Evolutionary conservation across 2,113 vertebrate species (phyloP).

Genomic region (Vidua macroura): DNA sequence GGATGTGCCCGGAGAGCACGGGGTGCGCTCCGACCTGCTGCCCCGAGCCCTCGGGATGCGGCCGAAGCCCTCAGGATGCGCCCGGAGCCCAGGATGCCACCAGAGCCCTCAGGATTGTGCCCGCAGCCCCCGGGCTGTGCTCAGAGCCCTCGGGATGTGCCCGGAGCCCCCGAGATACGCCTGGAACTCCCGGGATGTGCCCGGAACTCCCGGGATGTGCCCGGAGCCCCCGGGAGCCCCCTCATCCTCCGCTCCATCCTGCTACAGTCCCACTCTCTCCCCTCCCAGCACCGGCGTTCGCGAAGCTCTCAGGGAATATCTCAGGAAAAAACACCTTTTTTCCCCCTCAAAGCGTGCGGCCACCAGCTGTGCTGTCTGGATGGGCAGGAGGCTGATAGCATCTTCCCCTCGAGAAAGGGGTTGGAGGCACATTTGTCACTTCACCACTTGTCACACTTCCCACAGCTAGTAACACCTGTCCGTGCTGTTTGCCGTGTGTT

Average conservation of each 20-base stretch:
- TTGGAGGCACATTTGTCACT: rapidly evolving
- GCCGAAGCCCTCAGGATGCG: no score
- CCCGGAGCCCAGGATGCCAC: not conserved
- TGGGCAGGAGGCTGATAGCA: not conserved
- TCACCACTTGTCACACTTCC: not conserved
- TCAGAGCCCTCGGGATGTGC: rapidly evolving
- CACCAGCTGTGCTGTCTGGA: no score
- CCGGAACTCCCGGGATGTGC: rapidly evolving
- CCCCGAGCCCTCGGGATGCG: no score
- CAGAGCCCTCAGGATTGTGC: not conserved
- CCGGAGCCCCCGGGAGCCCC: not conserved
- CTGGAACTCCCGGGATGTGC: not conserved
- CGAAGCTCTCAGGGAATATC: not conserved
- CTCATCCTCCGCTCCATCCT: not conserved
- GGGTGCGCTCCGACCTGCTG: not conserved
- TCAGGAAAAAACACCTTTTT: not conserved
- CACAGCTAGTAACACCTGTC: not conserved
- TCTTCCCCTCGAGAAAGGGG: rapidly evolving
- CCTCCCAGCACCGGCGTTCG: not conserved
- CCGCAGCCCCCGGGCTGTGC: rapidly evolving
- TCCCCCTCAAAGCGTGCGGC: no score
- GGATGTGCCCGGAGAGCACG: not conserved
- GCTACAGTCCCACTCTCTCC: not conserved
- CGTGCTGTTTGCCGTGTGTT: not conserved
- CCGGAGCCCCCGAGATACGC: rapidly evolving